A percentile compares a stretch with the other conserved stretches of the same genome.
Evolutionary conservation across 2,113 vertebrate genomes (phyloP).

Genomic region (Alligator mississippiensis): DNA sequence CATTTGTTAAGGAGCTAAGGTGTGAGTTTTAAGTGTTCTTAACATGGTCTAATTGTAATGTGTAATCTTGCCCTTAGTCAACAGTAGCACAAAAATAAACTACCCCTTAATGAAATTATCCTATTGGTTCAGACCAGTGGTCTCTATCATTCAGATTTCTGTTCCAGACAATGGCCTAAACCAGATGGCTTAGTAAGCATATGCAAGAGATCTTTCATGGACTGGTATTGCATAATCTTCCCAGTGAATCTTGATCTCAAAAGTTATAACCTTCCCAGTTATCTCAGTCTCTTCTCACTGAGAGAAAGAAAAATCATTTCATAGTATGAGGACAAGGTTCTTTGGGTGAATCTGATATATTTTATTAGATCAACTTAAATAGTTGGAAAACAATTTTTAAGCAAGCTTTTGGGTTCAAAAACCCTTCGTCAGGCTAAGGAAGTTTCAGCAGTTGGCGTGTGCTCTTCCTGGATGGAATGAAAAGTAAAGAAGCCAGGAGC

Average conservation of each 20-base stretch:
- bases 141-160: neutral
- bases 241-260: neutral
- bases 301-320: neutral
- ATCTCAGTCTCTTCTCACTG: neutral
- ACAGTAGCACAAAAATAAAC: conserved; percentile 16
- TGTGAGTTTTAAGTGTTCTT: too few species aligned
- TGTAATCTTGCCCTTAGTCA: neutral
- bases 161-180: neutral
- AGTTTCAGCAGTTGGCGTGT: too few species aligned
- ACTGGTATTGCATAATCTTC: neutral
- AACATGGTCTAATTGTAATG: too few species aligned
- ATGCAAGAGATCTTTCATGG: neutral
- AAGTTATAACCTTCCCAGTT: neutral
- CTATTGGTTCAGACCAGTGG: neutral
- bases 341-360: too few species aligned
- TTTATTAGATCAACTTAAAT: too few species aligned
- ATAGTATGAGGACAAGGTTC: neutral
- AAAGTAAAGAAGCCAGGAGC: too few species aligned
- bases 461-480: too few species aligned
- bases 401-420: too few species aligned
- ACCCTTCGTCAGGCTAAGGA: too few species aligned
- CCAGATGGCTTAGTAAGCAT: neutral
- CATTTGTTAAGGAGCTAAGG: too few species aligned
- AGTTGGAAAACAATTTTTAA: too few species aligned
- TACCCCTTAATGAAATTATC: neutral